Percentiles rank a stretch among this genome's conserved stretches.
These are phyloP conservation scores for Burhinus oedicnemus DNA, from an alignment of 2,113 vertebrate genomes.

Conservation along the genomic window DNA sequence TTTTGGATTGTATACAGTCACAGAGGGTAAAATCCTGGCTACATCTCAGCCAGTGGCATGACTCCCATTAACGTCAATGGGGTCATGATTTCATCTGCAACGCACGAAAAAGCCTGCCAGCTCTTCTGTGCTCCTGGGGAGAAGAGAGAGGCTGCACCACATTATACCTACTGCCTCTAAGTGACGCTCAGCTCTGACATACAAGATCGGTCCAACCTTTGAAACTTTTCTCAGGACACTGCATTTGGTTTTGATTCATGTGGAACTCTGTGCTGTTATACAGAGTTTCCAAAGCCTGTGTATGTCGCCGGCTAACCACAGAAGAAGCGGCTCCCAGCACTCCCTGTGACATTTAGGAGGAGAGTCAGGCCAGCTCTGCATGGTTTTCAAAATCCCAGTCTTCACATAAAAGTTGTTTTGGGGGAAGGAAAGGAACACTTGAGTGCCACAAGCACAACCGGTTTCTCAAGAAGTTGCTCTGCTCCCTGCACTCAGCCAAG, in stretches of 20 bases:
- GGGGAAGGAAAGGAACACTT: background rate
- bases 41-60: background rate
- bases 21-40: slow-evolving; percentile 12
- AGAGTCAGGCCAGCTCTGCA: slow-evolving; percentile 10
- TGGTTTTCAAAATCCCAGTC: slow-evolving; percentile 47
- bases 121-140: background rate
- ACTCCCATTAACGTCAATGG: background rate
- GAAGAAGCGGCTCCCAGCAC: background rate
- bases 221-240: background rate
- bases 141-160: background rate
- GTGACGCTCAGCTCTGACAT: background rate
- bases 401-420: slow-evolving; percentile 51
- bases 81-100: background rate
- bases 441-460: background rate
- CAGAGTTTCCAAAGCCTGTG: slow-evolving; percentile 21
- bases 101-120: background rate
- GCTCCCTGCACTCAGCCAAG: background rate
- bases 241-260: slow-evolving; percentile 27
- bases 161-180: background rate
- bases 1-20: background rate
- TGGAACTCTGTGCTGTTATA: background rate
- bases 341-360: slow-evolving; percentile 48
- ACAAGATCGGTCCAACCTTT: background rate
- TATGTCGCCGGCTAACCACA: background rate
- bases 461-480: slow-evolving; percentile 10